Base-by-base conservation (phyloP, 2,888 invertebrate genomes). In the Chaetogeoica ovagalla region DNA sequence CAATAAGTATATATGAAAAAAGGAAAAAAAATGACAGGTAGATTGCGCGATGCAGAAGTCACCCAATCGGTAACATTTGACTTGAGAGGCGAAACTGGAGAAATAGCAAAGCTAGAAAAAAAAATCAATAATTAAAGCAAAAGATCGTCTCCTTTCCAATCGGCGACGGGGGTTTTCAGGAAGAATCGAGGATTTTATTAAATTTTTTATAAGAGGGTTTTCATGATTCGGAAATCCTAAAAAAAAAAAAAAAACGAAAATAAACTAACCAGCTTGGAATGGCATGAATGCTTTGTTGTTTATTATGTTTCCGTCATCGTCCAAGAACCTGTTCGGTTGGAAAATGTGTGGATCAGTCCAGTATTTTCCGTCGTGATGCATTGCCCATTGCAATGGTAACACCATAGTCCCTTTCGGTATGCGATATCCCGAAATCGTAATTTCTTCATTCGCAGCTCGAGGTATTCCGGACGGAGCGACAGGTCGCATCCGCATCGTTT, bases 401-500 rank as follows among this genome's bases (percentile, higher is more conserved):
- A 95, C 87, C 87, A 94, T 94, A 89, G 83, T 91, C 85, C 84
- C 91, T 85, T 90, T 90, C 0, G 92, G 91, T 73, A 95, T 88
- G 77, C 85, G 87, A 85, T 90, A 93, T n/a, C 90, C 89, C 48
- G 71, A 73, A 13, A 84, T 48, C 11, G 66, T 37, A 3, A 82
- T 82, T 8, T 83, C 90, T 84, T 89, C 86, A 0, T 87, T 84
- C 6, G 92, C 90, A 62, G 94, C 94, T 85, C 95, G 95, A 11
- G 96, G 95, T 83, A 95, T 92, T 6, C 96, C 95, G 52, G 94
- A 87, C 0, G 95, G 95, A 0, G 94, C 92, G 6, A 94, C 92
- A 0, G 93, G 91, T 43, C 94, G 88, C 62, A 94, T 90, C 73
- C 96, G 89, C 85, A 94, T 94, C 0, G 90, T 89, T 87, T 96